A percentile compares a stretch with the other conserved stretches of the same genome.
These are phyloP conservation scores for Pseudomyrmex flavicornis DNA, from an alignment of 1,140 invertebrate species.

Conservation along the genomic window DNA sequence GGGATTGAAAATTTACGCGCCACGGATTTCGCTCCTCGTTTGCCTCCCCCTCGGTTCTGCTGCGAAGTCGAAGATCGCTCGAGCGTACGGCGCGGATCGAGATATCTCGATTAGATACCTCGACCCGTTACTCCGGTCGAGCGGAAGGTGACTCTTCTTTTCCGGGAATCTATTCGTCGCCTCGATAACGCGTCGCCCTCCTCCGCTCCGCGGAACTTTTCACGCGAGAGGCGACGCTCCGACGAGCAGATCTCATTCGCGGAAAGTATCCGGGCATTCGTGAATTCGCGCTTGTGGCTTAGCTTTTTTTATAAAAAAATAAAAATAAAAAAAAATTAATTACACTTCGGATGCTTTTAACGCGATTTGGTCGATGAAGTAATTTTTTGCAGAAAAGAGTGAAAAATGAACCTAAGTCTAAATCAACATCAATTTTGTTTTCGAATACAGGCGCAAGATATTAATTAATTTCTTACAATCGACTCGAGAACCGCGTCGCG, in stretches of 20 bases:
- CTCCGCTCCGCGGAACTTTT: slow-evolving; percentile 3
- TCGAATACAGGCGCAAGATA: too few species aligned
- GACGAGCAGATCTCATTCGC: slow-evolving; percentile 28
- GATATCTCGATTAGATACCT: slow-evolving; percentile 70
- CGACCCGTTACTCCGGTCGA: slow-evolving; percentile 47
- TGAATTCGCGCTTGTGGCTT: neutral
- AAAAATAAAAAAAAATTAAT: neutral
- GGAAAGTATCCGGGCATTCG: neutral
- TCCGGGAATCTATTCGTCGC: slow-evolving; percentile 38
- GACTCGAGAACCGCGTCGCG: too few species aligned
- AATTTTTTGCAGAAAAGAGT: too few species aligned
- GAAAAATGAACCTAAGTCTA: too few species aligned
- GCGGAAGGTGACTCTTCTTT: slow-evolving; percentile 58
- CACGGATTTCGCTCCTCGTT: slow-evolving; percentile 71
- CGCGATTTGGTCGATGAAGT: neutral
- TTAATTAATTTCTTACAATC: too few species aligned
- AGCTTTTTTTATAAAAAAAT: neutral
- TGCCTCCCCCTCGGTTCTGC: slow-evolving; percentile 39
- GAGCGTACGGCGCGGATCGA: slow-evolving; percentile 63
- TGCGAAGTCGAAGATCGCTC: slow-evolving; percentile 64
- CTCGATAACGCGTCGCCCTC: slow-evolving; percentile 18
- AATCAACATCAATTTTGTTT: too few species aligned
- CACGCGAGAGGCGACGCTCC: slow-evolving; percentile 6
- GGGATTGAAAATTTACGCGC: slow-evolving; percentile 69
- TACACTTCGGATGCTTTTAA: too few species aligned